These are phyloP conservation scores for Athalia circularis DNA, from an alignment of 2,888 invertebrate genomes.

Conservation along the genomic window DNA sequence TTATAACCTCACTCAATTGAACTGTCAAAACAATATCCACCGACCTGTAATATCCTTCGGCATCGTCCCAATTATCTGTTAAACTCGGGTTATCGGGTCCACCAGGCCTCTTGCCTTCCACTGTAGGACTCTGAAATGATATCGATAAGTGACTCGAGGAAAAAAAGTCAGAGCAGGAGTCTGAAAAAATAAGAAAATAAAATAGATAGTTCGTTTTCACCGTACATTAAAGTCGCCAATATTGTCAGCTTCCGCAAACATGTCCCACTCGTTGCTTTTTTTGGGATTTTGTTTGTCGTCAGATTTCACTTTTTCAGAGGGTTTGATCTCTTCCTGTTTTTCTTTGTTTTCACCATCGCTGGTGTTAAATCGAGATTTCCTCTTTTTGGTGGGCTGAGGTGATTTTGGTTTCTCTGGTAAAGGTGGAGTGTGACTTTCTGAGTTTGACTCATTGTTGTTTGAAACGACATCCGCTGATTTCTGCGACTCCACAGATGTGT, in stretches of 20 bases:
- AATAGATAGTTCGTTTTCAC: conserved; percentile 51
- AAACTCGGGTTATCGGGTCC: conserved; percentile 91
- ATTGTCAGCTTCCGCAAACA: conserved; percentile 95
- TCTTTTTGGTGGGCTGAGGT: conserved; percentile 60
- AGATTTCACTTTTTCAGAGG: conserved; percentile 59
- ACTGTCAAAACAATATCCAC: conserved; percentile 16
- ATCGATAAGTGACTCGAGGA: background rate
- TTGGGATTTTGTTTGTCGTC: conserved; percentile 70
- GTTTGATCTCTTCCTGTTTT: conserved; percentile 59
- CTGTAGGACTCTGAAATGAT: conserved; percentile 80
- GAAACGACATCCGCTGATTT: conserved; percentile 62
- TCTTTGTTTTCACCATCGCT: conserved; percentile 51
- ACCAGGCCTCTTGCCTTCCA: conserved; percentile 75
- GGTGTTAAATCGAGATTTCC: conserved; percentile 64
- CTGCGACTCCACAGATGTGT: conserved; percentile 60
- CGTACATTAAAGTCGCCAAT: conserved; percentile 86
- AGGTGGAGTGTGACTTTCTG: conserved; percentile 70
- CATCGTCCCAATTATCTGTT: conserved; percentile 99
- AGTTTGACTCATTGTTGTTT: conserved; percentile 69
- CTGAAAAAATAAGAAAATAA: conserved; percentile 22
- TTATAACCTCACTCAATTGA: too few relatives aligned
- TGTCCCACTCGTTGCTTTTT: conserved; percentile 87
- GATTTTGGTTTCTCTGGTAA: conserved; percentile 67
- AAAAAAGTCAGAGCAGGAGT: background rate
- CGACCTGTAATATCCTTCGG: conserved; percentile 97